Percentiles rank a stretch among this genome's conserved stretches.
phyloP scores from a whole-genome alignment of 2,113 vertebrate genomes.

The Protomyctophum bolini region DNA sequence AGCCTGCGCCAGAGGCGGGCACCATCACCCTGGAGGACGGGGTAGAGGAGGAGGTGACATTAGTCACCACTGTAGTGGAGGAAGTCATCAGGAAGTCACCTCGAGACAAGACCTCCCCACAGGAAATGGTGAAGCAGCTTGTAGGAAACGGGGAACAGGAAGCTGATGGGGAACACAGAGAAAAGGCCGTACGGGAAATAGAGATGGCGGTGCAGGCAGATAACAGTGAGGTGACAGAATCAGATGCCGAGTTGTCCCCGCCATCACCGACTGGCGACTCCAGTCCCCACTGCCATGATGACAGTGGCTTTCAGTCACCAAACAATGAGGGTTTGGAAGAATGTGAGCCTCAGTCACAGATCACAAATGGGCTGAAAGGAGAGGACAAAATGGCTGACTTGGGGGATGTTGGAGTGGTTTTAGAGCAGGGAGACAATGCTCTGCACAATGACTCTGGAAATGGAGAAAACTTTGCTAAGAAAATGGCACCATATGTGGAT shows the following conservation, averaged over 20 bases:
- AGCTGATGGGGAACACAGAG: constrained; percentile 9
- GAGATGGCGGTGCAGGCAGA: constrained; percentile 60
- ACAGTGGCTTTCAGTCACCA: constrained; percentile 63
- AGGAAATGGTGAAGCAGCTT: constrained; percentile 46
- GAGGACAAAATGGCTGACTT: constrained; percentile 43
- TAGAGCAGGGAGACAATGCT: constrained; percentile 41
- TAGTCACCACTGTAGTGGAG: constrained; percentile 44
- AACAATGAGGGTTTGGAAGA: constrained; percentile 45
- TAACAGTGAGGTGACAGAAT: constrained; percentile 22
- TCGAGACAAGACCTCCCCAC: constrained; percentile 24
- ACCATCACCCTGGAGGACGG: constrained; percentile 45
- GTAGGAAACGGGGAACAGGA: constrained; percentile 33
- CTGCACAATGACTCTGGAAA: constrained; percentile 57
- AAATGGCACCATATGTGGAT: constrained; percentile 15
- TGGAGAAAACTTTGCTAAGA: constrained; percentile 47
- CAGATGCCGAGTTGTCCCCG: constrained; percentile 28
- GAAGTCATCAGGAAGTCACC: constrained; percentile 22
- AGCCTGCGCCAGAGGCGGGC: constrained; percentile 26
- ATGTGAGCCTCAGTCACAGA: background rate
- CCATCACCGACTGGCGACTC: constrained; percentile 29
- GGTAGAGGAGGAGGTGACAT: constrained; percentile 37
- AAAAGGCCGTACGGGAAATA: constrained; percentile 53
- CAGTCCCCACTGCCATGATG: constrained; percentile 17
- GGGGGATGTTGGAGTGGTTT: constrained; percentile 45
- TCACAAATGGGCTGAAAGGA: constrained; percentile 38